Evolutionary conservation across 1,140 invertebrate species (phyloP), one percentile per base, ranked within the genome.

Genomic region (Nixonia krombeini): DNA sequence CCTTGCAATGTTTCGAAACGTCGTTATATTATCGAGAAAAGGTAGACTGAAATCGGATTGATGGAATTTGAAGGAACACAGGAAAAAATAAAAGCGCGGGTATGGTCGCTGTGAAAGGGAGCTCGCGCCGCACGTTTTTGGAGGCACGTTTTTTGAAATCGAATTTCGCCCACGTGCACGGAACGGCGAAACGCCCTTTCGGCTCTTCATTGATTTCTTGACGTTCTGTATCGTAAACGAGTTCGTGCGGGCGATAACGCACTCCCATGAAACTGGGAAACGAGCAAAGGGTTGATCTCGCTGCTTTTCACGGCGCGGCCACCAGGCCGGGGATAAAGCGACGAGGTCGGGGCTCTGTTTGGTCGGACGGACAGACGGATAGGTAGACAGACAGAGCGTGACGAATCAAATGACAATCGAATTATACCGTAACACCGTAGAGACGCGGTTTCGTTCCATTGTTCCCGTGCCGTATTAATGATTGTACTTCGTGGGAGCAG

Each of bases 351-450:
- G 35, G 35, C 31, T 37, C 49, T 10, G n/a, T 12, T 17, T 41
- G 42, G 29, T 37, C 50, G 45, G 2, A 49, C 25, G 49, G 28
- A 46, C 58, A 51, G 44, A 53, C 49, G 47, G 37, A 63, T 49
- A 63, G 50, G 31, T 44, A 62, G 70, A 57, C 33, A 51, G 35
- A 40, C 65, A 69, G 58, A 75, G 59, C 75, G 59, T 76, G 65
- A 65, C 72, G 72, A 82, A 82, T 81, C 76, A 68, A 81, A 76
- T 74, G 76, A 80, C 78, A 77, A 79, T 76, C 70, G 74, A 79
- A 79, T 84, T 79, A 81, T 63, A 70, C 57, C 74, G 72, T 80
- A 63, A 77, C 73, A 50, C 63, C 49, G 28, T 53, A 35, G 29
- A 64, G 55, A 51, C 46, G 38, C 51, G 40, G 45, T 44, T 62